Percentiles rank a stretch among this genome's conserved stretches.
phyloP scores from a whole-genome alignment of 2,113 vertebrate genomes.

The Microcebus ravelobensis region DNA sequence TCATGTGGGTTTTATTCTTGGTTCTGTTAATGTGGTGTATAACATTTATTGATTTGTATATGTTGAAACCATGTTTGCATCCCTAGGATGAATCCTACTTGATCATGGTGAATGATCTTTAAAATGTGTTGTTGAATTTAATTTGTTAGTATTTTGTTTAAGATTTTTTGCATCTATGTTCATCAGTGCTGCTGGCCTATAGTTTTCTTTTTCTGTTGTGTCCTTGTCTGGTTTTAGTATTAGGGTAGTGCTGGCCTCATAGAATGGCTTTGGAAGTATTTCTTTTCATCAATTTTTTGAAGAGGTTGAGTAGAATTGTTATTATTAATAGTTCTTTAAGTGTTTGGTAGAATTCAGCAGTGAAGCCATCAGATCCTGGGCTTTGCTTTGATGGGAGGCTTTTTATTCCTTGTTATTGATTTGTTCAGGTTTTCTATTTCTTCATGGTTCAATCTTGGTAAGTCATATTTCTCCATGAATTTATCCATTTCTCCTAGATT shows the following conservation, averaged over 20 bases:
- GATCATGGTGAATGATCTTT: neutral
- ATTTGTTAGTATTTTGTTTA: neutral
- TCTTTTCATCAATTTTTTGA: neutral
- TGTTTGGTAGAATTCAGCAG: neutral
- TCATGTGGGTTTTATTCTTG: neutral
- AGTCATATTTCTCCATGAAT: neutral
- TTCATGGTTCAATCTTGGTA: neutral
- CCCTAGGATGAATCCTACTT: neutral
- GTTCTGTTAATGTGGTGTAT: neutral
- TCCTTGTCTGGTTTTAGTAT: neutral
- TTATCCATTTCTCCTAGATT: neutral
- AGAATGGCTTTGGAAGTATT: neutral
- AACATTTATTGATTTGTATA: neutral
- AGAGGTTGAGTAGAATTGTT: neutral
- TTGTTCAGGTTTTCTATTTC: neutral
- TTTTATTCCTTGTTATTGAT: neutral
- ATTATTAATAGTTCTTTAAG: neutral
- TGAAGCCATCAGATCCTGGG: neutral
- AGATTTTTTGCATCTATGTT: neutral
- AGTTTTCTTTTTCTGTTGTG: neutral
- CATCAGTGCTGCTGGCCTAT: neutral
- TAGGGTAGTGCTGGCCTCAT: neutral
- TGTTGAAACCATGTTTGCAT: neutral
- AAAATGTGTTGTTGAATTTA: neutral
- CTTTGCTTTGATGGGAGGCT: neutral